These are phyloP conservation scores for Zaprionus capensis DNA, from an alignment of 1,140 invertebrate species.

Conservation along the genomic window DNA sequence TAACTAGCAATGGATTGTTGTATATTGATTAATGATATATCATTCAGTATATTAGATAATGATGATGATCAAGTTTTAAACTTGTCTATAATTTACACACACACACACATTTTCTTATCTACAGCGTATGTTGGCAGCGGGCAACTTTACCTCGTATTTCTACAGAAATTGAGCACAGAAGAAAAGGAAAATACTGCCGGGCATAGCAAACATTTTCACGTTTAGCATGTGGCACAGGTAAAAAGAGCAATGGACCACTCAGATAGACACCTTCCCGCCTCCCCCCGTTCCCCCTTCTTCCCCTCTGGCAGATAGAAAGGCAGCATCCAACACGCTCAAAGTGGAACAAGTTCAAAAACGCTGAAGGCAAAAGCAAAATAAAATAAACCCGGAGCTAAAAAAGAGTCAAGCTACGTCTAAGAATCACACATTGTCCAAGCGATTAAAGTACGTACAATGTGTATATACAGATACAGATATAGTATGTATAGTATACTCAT, in stretches of 20 bases:
- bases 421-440: conserved; percentile 3
- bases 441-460: neutral
- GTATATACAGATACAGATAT: conserved; percentile 4
- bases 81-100: neutral
- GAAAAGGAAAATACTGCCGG: conserved; percentile 35
- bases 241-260: conserved; percentile 27
- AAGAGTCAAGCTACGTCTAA: neutral
- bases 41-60: neutral
- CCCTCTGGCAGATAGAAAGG: conserved; percentile 21
- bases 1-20: neutral
- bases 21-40: neutral
- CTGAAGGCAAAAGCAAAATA: conserved; percentile 29
- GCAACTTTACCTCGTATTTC: neutral
- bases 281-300: neutral
- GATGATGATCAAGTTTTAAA: neutral
- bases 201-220: conserved; percentile 15
- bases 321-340: conserved; percentile 39
- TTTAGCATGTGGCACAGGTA: conserved; percentile 42
- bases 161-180: conserved; percentile 4
- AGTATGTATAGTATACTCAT: neutral
- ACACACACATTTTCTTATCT: neutral
- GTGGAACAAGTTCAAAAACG: conserved; percentile 68
- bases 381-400: neutral
- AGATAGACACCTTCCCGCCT: neutral
- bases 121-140: neutral